Conservation (phyloP, 1,140 invertebrate species). For the Drosophila arawakana region DNA sequence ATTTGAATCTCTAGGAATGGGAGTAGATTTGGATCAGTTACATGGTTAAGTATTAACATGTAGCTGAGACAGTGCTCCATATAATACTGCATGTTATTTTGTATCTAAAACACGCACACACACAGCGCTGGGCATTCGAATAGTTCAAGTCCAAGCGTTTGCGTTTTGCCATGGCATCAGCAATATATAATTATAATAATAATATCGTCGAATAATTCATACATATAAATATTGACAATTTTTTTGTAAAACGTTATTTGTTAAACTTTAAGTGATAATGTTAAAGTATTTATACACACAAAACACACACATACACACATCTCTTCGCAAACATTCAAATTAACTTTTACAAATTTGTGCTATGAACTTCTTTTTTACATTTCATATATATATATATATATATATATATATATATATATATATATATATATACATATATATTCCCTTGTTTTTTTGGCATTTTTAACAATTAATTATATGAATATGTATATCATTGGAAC, state of each 20-base stretch:
- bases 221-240: constrained; percentile 25
- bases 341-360: constrained; percentile 6
- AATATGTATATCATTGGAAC: constrained; percentile 16
- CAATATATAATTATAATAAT: constrained; percentile 8
- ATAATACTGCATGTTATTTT: constrained; percentile 43
- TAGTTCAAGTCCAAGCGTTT: constrained; percentile 21
- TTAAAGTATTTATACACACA: constrained; percentile 50
- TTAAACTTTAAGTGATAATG: constrained; percentile 52
- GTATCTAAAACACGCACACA: constrained; percentile 52
- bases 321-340: constrained; percentile 38
- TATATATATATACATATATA: constrained; percentile 14
- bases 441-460: too few species aligned
- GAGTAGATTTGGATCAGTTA: not conserved
- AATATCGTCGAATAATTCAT: constrained; percentile 42
- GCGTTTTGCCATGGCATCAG: constrained; percentile 31
- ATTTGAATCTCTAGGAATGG: constrained; percentile 83
- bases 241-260: constrained; percentile 42
- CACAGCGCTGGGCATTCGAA: constrained; percentile 42
- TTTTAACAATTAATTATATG: not conserved
- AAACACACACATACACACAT: constrained; percentile 4
- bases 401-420: constrained; percentile 17
- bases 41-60: not conserved
- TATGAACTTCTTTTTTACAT: constrained; percentile 20
- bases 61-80: not conserved
- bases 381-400: constrained; percentile 13